Conservation (phyloP, 2,888 invertebrate genomes). For the Myopa tessellatipennis region DNA sequence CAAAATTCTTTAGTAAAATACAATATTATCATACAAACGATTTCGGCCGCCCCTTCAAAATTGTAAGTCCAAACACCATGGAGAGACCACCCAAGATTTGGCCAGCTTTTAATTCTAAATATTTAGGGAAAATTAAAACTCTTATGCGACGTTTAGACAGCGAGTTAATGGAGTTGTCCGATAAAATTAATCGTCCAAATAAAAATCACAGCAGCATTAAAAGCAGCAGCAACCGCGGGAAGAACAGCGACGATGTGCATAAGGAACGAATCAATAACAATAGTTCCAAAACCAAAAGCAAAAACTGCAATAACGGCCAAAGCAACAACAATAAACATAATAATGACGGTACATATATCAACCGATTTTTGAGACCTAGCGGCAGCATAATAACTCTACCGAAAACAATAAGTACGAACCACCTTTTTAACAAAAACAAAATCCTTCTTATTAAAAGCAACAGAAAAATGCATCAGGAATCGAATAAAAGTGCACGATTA, state of each 20-base stretch:
- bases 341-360: background rate
- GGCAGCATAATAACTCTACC: background rate
- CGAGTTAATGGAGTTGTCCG: constrained; percentile 51
- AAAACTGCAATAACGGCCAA: background rate
- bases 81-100: constrained; percentile 46
- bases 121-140: constrained; percentile 56
- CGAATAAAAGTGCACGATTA: background rate
- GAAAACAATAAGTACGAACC: background rate
- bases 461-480: background rate
- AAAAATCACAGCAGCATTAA: constrained; percentile 37
- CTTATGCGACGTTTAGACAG: constrained; percentile 57
- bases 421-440: background rate
- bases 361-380: too few species aligned
- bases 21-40: constrained; percentile 42
- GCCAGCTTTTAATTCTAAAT: constrained; percentile 41
- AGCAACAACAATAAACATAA: background rate
- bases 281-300: background rate
- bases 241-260: constrained; percentile 24
- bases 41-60: constrained; percentile 61
- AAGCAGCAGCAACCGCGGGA: constrained; percentile 49
- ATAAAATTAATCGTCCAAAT: constrained; percentile 16
- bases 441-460: background rate
- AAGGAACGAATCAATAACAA: background rate
- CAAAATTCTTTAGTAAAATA: background rate
- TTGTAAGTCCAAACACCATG: constrained; percentile 51